Conservation (phyloP, 2,888 invertebrate species). For the Sacculina carcini region DNA sequence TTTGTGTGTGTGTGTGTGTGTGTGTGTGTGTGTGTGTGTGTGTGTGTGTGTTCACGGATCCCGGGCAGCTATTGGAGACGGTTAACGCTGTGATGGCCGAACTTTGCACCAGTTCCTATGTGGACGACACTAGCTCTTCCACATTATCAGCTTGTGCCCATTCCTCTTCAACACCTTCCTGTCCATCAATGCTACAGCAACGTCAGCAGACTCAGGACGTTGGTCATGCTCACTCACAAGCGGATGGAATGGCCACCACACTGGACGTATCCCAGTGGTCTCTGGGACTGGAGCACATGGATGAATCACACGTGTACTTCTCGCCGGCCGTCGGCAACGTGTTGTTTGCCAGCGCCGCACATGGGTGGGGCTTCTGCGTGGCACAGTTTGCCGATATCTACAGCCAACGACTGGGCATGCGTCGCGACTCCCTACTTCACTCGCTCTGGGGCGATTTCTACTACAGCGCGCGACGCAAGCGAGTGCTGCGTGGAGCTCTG, state of each 20-base stretch:
- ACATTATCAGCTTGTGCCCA: background rate
- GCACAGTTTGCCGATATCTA: conserved; percentile 56
- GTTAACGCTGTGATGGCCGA: conserved; percentile 79
- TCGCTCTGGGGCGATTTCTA: conserved; percentile 89
- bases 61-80: conserved; percentile 22
- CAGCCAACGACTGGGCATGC: conserved; percentile 42
- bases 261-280: conserved; percentile 33
- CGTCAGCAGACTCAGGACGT: too few relatives aligned
- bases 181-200: too few relatives aligned
- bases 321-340: conserved; percentile 83
- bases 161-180: background rate
- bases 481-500: conserved; percentile 61
- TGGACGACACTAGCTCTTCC: conserved; percentile 30
- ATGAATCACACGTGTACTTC: conserved; percentile 73
- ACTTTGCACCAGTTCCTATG: conserved; percentile 46
- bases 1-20: too few relatives aligned
- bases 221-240: background rate
- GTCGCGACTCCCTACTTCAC: conserved; percentile 39
- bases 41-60: too few relatives aligned
- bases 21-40: too few relatives aligned
- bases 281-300: conserved; percentile 48
- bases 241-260: background rate
- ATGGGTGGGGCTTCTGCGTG: conserved; percentile 76
- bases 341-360: conserved; percentile 78
- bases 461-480: conserved; percentile 53